These are phyloP conservation scores for Dreissena rostriformis DNA, from an alignment of 1,140 invertebrate species.

Conservation along the genomic window DNA sequence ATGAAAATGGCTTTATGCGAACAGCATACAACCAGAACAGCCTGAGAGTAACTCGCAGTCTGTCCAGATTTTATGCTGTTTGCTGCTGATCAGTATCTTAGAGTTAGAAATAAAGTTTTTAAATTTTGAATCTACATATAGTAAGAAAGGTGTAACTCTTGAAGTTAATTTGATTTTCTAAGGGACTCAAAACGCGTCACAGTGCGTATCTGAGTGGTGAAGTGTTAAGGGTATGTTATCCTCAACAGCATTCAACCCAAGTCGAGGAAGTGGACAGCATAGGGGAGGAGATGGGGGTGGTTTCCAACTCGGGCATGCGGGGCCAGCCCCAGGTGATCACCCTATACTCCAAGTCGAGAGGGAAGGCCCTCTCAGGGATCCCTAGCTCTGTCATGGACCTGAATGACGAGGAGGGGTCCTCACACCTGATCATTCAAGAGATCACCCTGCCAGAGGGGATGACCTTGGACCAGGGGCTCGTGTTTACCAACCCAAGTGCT, in stretches of 20 bases:
- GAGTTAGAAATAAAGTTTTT: too few species aligned
- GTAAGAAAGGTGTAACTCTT: too few species aligned
- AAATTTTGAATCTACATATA: too few species aligned
- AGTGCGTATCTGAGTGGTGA: too few species aligned
- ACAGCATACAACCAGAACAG: too few species aligned
- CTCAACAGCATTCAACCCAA: neutral
- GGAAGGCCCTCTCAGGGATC: neutral
- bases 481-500: constrained; percentile 17
- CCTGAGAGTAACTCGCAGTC: too few species aligned
- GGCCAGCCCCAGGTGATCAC: constrained; percentile 48
- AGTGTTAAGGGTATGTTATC: too few species aligned
- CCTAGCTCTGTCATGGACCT: neutral
- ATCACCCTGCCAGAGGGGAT: constrained; percentile 50
- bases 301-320: constrained; percentile 10
- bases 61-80: too few species aligned
- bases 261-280: constrained; percentile 44
- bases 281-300: constrained; percentile 29
- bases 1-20: too few species aligned
- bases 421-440: constrained; percentile 49
- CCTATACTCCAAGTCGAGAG: constrained; percentile 27
- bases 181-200: too few species aligned
- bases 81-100: too few species aligned
- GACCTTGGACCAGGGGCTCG: constrained; percentile 34
- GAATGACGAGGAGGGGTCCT: neutral
- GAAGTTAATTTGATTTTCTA: too few species aligned